These are phyloP conservation scores for Anthophora plumipes DNA, from an alignment of 2,888 invertebrate species.

Conservation along the genomic window DNA sequence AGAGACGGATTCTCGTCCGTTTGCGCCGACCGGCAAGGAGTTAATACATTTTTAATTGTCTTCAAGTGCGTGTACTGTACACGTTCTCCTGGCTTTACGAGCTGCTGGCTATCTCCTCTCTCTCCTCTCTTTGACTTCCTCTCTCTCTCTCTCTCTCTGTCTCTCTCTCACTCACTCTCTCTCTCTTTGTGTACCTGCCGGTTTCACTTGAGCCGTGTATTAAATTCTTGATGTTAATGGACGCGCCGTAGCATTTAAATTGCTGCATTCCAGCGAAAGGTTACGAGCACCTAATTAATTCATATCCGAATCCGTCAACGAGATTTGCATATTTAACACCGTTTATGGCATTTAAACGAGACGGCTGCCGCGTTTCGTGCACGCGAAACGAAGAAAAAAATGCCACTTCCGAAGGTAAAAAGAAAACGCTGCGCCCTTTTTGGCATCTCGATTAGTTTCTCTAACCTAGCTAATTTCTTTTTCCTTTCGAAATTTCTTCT, in stretches of 20 bases:
- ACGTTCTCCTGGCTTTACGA: slow-evolving; percentile 29
- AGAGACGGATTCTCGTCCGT: neutral
- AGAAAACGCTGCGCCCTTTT: neutral
- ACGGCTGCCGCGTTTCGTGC: neutral
- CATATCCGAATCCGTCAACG: slow-evolving; percentile 50
- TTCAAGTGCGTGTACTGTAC: slow-evolving; percentile 22
- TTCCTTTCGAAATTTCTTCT: too few relatives aligned
- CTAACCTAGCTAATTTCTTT: too few relatives aligned
- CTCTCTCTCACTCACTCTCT: neutral
- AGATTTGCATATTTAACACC: slow-evolving; percentile 50
- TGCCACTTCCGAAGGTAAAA: neutral
- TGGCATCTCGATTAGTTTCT: too few relatives aligned
- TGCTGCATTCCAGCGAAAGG: slow-evolving; percentile 36
- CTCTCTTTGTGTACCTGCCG: slow-evolving; percentile 22
- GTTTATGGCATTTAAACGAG: slow-evolving; percentile 1
- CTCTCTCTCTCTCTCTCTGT: too few relatives aligned
- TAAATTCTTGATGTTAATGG: slow-evolving; percentile 51
- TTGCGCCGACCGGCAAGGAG: slow-evolving; percentile 10
- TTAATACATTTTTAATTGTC: slow-evolving; percentile 54
- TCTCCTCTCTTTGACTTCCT: neutral
- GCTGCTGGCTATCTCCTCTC: neutral
- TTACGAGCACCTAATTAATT: slow-evolving; percentile 49
- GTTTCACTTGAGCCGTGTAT: slow-evolving; percentile 16
- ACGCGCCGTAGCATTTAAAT: slow-evolving; percentile 46
- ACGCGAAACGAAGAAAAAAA: neutral